These are phyloP conservation scores for Arvicanthis niloticus DNA, from an alignment of 2,113 vertebrate species.

Conservation along the genomic window DNA sequence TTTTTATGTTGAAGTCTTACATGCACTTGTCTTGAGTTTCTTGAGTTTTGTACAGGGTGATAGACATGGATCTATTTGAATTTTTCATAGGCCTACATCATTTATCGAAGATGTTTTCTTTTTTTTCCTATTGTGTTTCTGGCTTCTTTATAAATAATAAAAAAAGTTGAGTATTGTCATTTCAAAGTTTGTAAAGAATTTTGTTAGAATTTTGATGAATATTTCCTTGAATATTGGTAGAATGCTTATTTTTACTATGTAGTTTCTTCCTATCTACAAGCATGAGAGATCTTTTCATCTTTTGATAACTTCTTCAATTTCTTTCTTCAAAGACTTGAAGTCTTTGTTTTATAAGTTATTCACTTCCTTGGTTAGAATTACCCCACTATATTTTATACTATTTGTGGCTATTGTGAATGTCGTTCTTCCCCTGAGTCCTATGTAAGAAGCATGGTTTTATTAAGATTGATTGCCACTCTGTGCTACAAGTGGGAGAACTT, in stretches of 20 bases:
- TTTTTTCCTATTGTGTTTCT: neutral
- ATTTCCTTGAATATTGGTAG: neutral
- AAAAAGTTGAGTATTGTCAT: neutral
- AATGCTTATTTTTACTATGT: neutral
- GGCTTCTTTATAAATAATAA: neutral
- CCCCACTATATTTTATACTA: neutral
- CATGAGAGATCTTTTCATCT: neutral
- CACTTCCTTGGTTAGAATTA: neutral
- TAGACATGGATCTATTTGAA: neutral
- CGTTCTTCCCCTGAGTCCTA: neutral
- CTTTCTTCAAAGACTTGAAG: neutral
- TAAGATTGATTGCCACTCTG: neutral
- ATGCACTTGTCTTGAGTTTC: neutral
- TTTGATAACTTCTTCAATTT: neutral
- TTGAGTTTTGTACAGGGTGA: neutral
- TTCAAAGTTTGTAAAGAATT: neutral
- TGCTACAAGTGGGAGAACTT: neutral
- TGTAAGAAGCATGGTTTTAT: neutral
- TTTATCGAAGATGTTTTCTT: neutral
- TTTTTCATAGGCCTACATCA: neutral
- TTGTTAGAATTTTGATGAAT: neutral
- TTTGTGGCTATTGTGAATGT: neutral
- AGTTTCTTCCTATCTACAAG: neutral
- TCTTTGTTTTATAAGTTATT: neutral
- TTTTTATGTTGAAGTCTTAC: neutral